These are phyloP conservation scores for Stegophylla sp. DNA, from an alignment of 2,888 invertebrate genomes.

Conservation along the genomic window DNA sequence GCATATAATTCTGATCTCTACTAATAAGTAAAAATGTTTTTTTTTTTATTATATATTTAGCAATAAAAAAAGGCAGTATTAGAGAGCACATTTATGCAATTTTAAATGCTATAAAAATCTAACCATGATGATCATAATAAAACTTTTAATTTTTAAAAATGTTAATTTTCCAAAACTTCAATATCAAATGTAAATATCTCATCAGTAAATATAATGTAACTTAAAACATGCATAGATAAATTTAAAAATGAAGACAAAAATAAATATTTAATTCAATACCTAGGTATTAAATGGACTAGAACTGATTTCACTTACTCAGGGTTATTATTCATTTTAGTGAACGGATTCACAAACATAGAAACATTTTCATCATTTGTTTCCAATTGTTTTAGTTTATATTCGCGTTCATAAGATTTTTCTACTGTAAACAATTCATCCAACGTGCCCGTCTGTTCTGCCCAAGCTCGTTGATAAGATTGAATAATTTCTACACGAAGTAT, in stretches of 20 bases:
- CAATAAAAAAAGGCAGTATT: no score
- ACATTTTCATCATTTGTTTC: conserved; percentile 66
- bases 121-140: no score
- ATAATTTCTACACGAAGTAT: conserved; percentile 90
- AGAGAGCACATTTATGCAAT: no score
- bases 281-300: not conserved
- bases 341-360: conserved; percentile 68
- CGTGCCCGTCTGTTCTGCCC: conserved; percentile 34
- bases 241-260: not conserved
- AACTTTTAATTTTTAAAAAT: no score
- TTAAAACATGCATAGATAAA: not conserved
- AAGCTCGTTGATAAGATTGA: conserved; percentile 63
- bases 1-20: no score
- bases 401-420: conserved; percentile 83
- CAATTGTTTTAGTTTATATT: conserved; percentile 74
- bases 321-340: conserved; percentile 72
- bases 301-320: conserved; percentile 69
- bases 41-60: no score
- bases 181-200: no score
- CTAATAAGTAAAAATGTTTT: no score
- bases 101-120: no score
- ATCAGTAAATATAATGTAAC: no score
- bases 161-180: no score
- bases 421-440: conserved; percentile 70
- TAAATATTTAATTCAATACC: not conserved